phyloP scores from a whole-genome alignment of 2,797 vertebrate species.

The Chanos chanos region DNA sequence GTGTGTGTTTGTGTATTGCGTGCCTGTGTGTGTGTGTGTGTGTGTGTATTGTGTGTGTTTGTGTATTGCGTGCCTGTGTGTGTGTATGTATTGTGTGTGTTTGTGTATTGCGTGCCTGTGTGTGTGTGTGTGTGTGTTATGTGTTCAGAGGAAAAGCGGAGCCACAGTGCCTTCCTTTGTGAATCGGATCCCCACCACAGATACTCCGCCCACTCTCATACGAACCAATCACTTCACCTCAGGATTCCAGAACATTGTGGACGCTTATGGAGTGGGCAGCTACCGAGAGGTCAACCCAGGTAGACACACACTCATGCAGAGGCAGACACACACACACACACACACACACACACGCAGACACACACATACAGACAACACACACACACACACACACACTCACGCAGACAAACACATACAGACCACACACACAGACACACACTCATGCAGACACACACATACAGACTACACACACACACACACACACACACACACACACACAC shows the following conservation, averaged over 20 bases:
- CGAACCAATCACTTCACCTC: constrained; percentile 96
- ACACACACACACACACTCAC: constrained; percentile 74
- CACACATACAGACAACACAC: constrained; percentile 45
- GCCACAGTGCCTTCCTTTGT: constrained; percentile 92
- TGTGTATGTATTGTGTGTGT: too few species aligned
- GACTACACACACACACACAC: neutral
- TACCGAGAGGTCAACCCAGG: constrained; percentile 98
- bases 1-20: too few species aligned
- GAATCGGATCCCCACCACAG: constrained; percentile 88
- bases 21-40: too few species aligned
- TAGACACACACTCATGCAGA: constrained; percentile 47
- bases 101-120: too few species aligned
- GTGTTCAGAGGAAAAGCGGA: constrained; percentile 81
- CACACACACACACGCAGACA: neutral
- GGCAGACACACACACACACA: too few species aligned
- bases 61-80: too few species aligned
- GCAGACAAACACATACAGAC: neutral
- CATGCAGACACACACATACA: constrained; percentile 72
- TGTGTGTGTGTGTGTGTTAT: too few species aligned
- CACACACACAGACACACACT: constrained; percentile 55
- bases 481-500: neutral
- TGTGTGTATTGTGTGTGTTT: too few species aligned
- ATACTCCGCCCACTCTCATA: constrained; percentile 90
- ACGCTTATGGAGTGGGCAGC: constrained; percentile 89
- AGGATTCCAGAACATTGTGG: constrained; percentile 96